A percentile compares a stretch with the other conserved stretches of the same genome.
phyloP scores from a whole-genome alignment of 1,140 invertebrate genomes.

The Drosophila arawakana region DNA sequence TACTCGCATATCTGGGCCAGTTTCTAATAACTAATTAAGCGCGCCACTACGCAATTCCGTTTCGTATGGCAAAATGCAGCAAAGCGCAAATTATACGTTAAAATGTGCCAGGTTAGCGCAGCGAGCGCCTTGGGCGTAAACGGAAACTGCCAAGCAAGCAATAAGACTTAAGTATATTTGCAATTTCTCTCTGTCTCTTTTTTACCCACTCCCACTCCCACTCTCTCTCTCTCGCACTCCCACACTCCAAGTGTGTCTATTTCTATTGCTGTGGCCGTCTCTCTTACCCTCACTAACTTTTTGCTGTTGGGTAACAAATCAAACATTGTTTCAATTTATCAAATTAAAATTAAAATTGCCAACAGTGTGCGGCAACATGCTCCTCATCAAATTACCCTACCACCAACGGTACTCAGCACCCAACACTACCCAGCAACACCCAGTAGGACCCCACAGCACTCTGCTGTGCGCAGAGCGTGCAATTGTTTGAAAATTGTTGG shows the following conservation, averaged over 20 bases:
- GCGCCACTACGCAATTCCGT: slow-evolving; percentile 17
- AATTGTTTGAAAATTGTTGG: slow-evolving; percentile 38
- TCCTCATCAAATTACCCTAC: slow-evolving; percentile 15
- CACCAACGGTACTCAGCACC: background rate
- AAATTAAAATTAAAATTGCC: slow-evolving; percentile 73
- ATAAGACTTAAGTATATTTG: slow-evolving; percentile 39
- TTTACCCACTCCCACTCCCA: background rate
- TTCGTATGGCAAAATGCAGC: slow-evolving; percentile 26
- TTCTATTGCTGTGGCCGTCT: background rate
- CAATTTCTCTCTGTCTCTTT: slow-evolving; percentile 7
- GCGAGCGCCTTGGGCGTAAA: slow-evolving; percentile 14
- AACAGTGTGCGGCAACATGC: slow-evolving; percentile 20
- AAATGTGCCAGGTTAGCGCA: slow-evolving; percentile 55
- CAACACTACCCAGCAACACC: background rate
- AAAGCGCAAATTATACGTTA: slow-evolving; percentile 42
- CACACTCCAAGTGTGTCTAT: background rate
- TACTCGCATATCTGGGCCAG: background rate
- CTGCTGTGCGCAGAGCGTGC: slow-evolving; percentile 7
- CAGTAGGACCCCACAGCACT: background rate
- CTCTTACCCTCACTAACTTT: background rate
- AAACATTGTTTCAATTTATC: slow-evolving; percentile 64
- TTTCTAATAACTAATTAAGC: slow-evolving; percentile 72
- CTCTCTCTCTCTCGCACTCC: background rate
- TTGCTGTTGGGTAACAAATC: slow-evolving; percentile 14
- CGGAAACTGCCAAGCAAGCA: slow-evolving; percentile 29